Evolutionary conservation across 2,888 invertebrate species (phyloP), one percentile per base, ranked within the genome.

Genomic region (Cetonia aurata): DNA sequence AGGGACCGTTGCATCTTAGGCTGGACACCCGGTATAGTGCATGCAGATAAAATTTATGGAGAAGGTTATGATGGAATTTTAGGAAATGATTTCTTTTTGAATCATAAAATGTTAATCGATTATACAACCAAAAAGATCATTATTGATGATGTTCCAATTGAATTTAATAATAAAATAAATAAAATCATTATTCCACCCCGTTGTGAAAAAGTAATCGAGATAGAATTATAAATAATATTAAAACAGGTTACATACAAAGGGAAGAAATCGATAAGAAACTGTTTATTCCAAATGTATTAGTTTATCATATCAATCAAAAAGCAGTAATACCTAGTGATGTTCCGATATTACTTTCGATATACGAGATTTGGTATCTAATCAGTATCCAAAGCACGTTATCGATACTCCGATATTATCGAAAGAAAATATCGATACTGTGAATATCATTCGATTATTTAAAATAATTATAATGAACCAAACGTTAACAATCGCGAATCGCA

Each of bases 41-140:
- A 33, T 2, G 42, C 57, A 25, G 25, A 57, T 37, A 13, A 57
- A 57, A 57, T 57, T 37, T 42, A 33, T 3, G 17, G 6, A 6
- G 57, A 37, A 37, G 25, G 25, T 25, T 41, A 37, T 37, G 37
- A 57, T n/a, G 57, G 57, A 37, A 57, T 57, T 37, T 13, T 57
- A 4, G 57, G 57, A 6, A 57, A 57, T 57, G 57, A 57, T 37
- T 57, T 57, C 17, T 57, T 37, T 13, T 13, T 15, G 37, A 57
- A 37, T 13, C 57, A 57, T 37, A n/a, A 19, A 37, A 33, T 57
- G n/a, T 37, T 57, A 15, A 37, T 57, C 13, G 57, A 57, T 37
- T 57, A 57, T 37, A n/a, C 42, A 37, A 57, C 33, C 41, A 33
- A 57, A 57, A n/a, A 37, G 0, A 41, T n/a, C n/a, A n/a, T 37